Evolutionary conservation across 2,888 invertebrate genomes (phyloP).

Genomic region (Actias luna): DNA sequence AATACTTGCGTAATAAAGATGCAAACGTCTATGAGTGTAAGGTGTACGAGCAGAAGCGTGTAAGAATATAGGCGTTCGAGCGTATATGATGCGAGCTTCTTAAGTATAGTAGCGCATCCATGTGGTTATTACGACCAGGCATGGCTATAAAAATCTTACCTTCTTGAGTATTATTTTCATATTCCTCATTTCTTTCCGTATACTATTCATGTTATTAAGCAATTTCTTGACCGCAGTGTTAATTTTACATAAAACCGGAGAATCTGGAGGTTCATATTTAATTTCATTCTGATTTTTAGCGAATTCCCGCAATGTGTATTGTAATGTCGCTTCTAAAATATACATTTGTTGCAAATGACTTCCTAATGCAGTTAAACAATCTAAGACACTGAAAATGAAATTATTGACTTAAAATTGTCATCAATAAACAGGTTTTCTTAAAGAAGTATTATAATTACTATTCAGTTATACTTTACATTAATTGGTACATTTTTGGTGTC

Average conservation of each 20-base stretch:
- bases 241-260: slow-evolving; percentile 44
- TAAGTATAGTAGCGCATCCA: neutral
- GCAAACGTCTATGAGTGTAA: too few relatives aligned
- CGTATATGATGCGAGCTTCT: neutral
- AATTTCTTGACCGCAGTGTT: slow-evolving; percentile 48
- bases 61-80: too few relatives aligned
- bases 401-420: too few relatives aligned
- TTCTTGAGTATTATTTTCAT: slow-evolving; percentile 54
- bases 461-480: too few relatives aligned
- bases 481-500: too few relatives aligned
- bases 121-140: neutral
- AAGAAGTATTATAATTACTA: too few relatives aligned
- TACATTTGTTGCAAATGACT: slow-evolving; percentile 81
- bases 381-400: slow-evolving; percentile 70
- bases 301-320: slow-evolving; percentile 74
- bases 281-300: slow-evolving; percentile 51
- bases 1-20: too few relatives aligned
- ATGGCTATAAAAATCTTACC: slow-evolving; percentile 37
- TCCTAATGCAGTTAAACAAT: slow-evolving; percentile 77
- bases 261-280: slow-evolving; percentile 64
- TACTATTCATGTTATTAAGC: slow-evolving; percentile 47
- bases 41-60: too few relatives aligned
- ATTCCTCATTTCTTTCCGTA: slow-evolving; percentile 52
- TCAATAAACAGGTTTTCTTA: too few relatives aligned
- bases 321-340: slow-evolving; percentile 80